Evolutionary conservation across 2,888 invertebrate species (phyloP).

Genomic region (Exephanes ischioxanthus): DNA sequence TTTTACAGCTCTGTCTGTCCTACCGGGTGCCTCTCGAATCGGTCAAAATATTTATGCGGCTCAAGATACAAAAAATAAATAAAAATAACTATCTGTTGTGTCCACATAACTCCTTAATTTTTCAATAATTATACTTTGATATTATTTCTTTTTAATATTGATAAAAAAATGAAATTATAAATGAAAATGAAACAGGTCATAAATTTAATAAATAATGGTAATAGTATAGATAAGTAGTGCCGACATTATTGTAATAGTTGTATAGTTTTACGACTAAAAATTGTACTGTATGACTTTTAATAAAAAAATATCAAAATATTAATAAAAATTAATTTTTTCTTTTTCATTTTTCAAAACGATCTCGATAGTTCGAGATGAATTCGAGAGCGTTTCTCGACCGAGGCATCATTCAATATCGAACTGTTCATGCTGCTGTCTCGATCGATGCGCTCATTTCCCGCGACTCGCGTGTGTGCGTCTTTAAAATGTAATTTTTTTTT

Average conservation of each 20-base stretch:
- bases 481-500: not conserved
- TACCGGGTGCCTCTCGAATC: not conserved
- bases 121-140: too few species aligned
- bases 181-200: too few species aligned
- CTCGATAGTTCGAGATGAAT: not conserved
- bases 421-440: not conserved
- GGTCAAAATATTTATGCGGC: constrained; percentile 37
- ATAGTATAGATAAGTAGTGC: too few species aligned
- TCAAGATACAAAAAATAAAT: not conserved
- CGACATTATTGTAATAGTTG: too few species aligned
- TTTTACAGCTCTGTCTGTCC: constrained; percentile 28
- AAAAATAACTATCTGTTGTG: not conserved
- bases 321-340: too few species aligned
- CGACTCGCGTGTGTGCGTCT: not conserved
- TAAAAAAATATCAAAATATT: too few species aligned
- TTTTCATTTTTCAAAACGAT: too few species aligned
- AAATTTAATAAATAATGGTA: too few species aligned
- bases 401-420: not conserved
- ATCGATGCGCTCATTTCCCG: not conserved
- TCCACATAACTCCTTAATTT: not conserved
- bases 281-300: too few species aligned
- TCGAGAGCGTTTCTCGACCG: constrained; percentile 1
- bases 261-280: too few species aligned
- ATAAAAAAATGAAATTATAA: too few species aligned
- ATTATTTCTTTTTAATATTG: too few species aligned